These are phyloP conservation scores for Podabrus alpinus DNA, from an alignment of 2,888 invertebrate species.

Conservation along the genomic window DNA sequence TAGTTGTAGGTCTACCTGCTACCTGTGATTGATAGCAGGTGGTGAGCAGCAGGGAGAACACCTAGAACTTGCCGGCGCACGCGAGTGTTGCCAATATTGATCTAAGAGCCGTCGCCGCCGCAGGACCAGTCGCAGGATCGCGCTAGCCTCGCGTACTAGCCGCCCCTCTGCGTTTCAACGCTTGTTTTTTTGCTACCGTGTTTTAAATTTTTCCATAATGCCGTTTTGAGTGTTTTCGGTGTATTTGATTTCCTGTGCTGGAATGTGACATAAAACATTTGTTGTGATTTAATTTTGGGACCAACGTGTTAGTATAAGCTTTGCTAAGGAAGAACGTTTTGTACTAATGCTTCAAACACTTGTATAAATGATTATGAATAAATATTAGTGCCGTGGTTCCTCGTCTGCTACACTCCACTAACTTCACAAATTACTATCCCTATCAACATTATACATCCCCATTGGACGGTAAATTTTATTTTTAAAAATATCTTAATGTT, in stretches of 20 bases:
- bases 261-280: constrained; percentile 20
- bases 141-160: constrained; percentile 41
- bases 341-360: constrained; percentile 9
- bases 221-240: constrained; percentile 36
- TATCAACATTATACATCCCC: constrained; percentile 19
- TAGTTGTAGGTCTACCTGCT: constrained; percentile 11
- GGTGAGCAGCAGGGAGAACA: constrained; percentile 33
- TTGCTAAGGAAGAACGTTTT: not conserved
- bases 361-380: constrained; percentile 12
- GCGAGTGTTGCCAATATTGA: constrained; percentile 52
- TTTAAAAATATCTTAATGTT: not conserved
- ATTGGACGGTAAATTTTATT: constrained; percentile 26
- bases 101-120: constrained; percentile 46
- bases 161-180: constrained; percentile 32
- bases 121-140: constrained; percentile 52
- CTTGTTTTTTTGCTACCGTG: constrained; percentile 33
- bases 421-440: constrained; percentile 12
- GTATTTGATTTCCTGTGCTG: constrained; percentile 23
- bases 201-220: constrained; percentile 38
- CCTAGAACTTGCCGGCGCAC: constrained; percentile 35
- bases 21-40: constrained; percentile 31
- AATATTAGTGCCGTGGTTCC: constrained; percentile 17
- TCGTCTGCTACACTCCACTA: constrained; percentile 11
- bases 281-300: constrained; percentile 20
- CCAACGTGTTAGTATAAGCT: constrained; percentile 11